Percentiles rank a stretch among this genome's conserved stretches.
phyloP scores from a whole-genome alignment of 2,113 vertebrate genomes.

The Eurypyga helias region DNA sequence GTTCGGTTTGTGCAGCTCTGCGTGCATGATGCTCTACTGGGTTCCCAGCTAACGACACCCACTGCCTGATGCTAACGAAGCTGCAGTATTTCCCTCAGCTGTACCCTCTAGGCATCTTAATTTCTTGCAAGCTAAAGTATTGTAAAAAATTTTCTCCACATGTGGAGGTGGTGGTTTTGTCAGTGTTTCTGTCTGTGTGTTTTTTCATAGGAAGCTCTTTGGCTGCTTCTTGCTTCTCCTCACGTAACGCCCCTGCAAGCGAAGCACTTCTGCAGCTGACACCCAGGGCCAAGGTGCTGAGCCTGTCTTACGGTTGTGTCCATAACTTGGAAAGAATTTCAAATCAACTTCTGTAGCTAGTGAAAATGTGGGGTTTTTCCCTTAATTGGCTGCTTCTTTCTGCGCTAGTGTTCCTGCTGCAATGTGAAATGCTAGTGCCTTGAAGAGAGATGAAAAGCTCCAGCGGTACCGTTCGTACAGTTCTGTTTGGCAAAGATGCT shows the following conservation, averaged over 20 bases:
- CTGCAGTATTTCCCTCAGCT: neutral
- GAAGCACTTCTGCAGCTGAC: neutral
- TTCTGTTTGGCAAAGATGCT: neutral
- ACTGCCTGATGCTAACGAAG: neutral
- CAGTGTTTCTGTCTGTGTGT: neutral
- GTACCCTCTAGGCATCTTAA: neutral
- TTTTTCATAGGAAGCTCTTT: neutral
- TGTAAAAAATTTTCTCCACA: neutral
- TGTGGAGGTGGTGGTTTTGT: neutral
- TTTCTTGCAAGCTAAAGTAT: neutral
- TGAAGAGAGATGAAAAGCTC: neutral
- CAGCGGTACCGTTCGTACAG: neutral
- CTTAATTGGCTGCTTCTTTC: neutral
- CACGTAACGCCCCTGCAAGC: neutral
- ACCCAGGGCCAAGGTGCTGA: neutral
- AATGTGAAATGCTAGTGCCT: neutral
- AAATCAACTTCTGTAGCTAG: neutral
- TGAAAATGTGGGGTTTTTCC: neutral
- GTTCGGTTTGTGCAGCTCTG: neutral
- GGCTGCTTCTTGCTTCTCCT: neutral
- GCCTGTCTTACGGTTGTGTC: fast-evolving
- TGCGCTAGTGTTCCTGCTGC: neutral
- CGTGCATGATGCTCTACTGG: neutral
- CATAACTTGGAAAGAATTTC: neutral
- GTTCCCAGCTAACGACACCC: neutral